Evolutionary conservation across 2,888 invertebrate species (phyloP).

Genomic region (Diabrotica balteata): DNA sequence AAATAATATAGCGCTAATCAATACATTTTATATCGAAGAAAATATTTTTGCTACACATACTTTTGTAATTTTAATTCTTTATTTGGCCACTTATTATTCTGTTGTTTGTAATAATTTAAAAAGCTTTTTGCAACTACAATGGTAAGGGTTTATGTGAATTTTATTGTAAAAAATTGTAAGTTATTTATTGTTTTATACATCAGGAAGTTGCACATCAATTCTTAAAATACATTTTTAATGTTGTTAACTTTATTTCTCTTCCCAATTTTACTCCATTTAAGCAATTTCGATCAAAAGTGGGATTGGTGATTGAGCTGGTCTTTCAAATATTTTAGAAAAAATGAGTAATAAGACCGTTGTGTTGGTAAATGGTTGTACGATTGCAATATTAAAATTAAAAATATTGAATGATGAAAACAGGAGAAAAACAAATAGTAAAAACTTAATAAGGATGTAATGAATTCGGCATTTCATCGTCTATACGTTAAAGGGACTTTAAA

Average conservation of each 20-base stretch:
- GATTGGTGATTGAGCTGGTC: no score
- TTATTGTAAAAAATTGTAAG: not conserved
- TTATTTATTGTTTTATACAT: slow-evolving; percentile 19
- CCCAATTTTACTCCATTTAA: not conserved
- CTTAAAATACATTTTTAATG: slow-evolving; percentile 23
- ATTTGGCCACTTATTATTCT: slow-evolving; percentile 1
- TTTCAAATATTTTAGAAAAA: no score
- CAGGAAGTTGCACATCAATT: slow-evolving; percentile 15
- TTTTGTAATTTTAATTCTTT: slow-evolving; percentile 4
- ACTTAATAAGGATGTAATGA: no score
- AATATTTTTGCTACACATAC: slow-evolving; percentile 16
- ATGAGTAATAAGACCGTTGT: no score
- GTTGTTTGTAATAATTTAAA: not conserved
- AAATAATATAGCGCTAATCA: not conserved
- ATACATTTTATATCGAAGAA: slow-evolving; percentile 7
- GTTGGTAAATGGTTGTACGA: no score
- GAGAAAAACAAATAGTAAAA: no score
- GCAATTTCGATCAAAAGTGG: no score
- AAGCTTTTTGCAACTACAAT: not conserved
- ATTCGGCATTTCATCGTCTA: no score
- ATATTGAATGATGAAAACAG: no score
- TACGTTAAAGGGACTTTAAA: no score
- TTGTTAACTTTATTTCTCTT: slow-evolving; percentile 9
- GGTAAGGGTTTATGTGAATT: slow-evolving; percentile 2
- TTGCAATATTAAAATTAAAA: no score